phyloP scores from a whole-genome alignment of 2,113 vertebrate genomes.

The Syngnathus floridae region DNA sequence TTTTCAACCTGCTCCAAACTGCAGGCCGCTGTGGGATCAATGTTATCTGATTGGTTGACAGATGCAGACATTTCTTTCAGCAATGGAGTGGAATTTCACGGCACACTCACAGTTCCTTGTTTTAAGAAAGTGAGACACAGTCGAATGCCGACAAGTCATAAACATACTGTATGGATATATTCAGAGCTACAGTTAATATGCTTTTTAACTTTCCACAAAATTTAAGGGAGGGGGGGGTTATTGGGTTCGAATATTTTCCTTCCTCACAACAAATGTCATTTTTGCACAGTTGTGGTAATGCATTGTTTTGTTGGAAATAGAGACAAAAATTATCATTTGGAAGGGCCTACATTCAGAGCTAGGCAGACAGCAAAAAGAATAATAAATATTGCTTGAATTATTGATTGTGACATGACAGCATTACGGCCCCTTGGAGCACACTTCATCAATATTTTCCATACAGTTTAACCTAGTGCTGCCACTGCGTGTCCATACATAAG shows the following conservation, averaged over 20 bases:
- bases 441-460: conserved; percentile 69
- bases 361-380: conserved; percentile 47
- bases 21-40: too few species aligned
- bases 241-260: conserved; percentile 52
- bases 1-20: too few species aligned
- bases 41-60: too few species aligned
- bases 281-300: conserved; percentile 40
- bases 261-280: conserved; percentile 32
- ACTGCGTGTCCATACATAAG: conserved; percentile 43
- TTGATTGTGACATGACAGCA: conserved; percentile 62
- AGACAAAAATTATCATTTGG: conserved; percentile 45
- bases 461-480: conserved; percentile 58
- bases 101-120: too few species aligned
- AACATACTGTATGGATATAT: too few species aligned
- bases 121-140: too few species aligned
- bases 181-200: background rate
- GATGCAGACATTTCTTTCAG: too few species aligned
- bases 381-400: conserved; percentile 64
- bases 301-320: conserved; percentile 29
- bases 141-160: too few species aligned
- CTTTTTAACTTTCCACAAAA: background rate
- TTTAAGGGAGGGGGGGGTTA: conserved; percentile 14
- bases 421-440: conserved; percentile 42
- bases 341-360: conserved; percentile 27
- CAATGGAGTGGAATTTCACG: too few species aligned